Conservation (phyloP, 37 sponge, comb jelly and placozoan species). For the Beroe ovata region DNA sequence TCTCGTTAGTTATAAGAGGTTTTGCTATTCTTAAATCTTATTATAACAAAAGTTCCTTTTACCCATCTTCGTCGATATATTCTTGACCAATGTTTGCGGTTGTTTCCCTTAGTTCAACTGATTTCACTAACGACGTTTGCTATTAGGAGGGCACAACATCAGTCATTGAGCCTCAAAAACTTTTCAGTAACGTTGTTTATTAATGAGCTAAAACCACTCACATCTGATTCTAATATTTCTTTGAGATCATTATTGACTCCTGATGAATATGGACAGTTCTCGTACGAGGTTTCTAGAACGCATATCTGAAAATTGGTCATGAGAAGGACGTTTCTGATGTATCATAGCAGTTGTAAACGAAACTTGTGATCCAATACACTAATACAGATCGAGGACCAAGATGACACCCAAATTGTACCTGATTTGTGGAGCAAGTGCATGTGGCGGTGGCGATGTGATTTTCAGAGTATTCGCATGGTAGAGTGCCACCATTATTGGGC, state of each 20-base stretch:
- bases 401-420: no score
- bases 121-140: neutral
- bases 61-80: conserved; percentile 44
- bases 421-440: no score
- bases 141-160: no score
- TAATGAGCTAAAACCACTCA: neutral
- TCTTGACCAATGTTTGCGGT: neutral
- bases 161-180: neutral
- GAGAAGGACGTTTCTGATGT: no score
- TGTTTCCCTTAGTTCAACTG: neutral
- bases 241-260: neutral
- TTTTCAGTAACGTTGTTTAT: neutral
- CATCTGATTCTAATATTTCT: neutral
- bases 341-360: no score
- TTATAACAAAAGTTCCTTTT: no score
- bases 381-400: no score
- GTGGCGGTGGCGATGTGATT: neutral
- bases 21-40: no score
- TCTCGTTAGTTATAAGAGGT: no score
- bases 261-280: neutral
- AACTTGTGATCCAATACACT: no score
- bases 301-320: no score
- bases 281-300: neutral
- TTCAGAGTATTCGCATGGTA: neutral
- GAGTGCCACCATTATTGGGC: neutral